These are phyloP conservation scores for Montifringilla adamsi DNA, from an alignment of 2,113 vertebrate species.

Conservation along the genomic window DNA sequence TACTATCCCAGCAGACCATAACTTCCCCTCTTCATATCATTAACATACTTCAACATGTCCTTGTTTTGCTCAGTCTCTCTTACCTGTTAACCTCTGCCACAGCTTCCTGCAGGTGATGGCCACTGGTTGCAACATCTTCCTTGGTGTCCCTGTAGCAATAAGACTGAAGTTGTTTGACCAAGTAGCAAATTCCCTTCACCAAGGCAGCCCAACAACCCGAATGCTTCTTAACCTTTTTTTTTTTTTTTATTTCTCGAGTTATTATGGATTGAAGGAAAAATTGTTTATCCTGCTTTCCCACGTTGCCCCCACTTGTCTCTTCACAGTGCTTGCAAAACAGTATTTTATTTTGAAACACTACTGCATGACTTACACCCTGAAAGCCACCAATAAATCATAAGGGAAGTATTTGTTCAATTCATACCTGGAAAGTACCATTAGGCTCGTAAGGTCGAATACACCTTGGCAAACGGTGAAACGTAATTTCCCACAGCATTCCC, in stretches of 20 bases:
- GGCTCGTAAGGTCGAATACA: accelerated
- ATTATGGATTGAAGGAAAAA: neutral
- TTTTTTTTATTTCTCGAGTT: neutral
- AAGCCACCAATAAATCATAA: accelerated
- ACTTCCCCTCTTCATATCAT: neutral
- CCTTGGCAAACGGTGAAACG: accelerated
- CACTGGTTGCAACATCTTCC: neutral
- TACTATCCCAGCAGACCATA: neutral
- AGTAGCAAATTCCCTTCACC: neutral
- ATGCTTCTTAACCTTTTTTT: neutral
- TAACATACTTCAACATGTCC: neutral
- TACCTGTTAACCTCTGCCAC: neutral
- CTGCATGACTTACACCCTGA: accelerated
- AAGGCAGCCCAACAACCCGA: neutral
- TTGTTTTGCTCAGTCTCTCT: neutral
- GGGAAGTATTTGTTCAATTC: neutral
- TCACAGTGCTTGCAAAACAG: accelerated
- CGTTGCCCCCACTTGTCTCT: neutral
- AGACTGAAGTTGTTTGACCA: neutral
- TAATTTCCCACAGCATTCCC: accelerated
- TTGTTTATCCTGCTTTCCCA: accelerated
- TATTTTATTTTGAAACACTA: neutral
- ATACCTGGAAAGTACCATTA: neutral
- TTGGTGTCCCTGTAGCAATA: neutral
- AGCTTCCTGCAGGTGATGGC: accelerated